Conservation (phyloP, 2,888 invertebrate species). For the Eucriotettix oculatus region DNA sequence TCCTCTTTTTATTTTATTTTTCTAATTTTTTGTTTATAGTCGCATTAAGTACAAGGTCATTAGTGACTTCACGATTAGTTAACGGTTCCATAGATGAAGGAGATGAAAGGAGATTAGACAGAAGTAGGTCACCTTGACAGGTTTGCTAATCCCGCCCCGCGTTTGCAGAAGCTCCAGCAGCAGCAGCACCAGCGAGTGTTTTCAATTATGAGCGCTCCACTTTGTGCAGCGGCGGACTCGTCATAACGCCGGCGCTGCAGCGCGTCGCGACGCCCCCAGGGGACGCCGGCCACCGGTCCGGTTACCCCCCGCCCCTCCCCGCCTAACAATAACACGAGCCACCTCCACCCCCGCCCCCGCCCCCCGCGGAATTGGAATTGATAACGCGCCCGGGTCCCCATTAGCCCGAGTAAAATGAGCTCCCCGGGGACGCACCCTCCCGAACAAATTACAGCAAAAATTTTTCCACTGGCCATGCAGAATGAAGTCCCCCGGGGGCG, state of each 20-base stretch:
- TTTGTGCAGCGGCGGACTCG: no score
- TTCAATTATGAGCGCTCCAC: no score
- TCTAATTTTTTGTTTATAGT: no score
- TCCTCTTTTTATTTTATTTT: no score
- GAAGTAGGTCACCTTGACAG: no score
- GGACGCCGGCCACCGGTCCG: not conserved
- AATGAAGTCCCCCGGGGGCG: not conserved
- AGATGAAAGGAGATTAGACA: no score
- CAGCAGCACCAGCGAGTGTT: no score
- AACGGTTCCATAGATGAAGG: no score
- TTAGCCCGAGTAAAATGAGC: conserved; percentile 13
- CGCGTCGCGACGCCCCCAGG: not conserved
- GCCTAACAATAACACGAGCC: conserved; percentile 11
- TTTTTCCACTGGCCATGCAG: conserved; percentile 5
- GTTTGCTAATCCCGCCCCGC: no score
- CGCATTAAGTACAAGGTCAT: no score
- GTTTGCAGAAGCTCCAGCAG: no score
- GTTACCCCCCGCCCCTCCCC: not conserved
- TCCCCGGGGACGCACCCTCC: conserved; percentile 10
- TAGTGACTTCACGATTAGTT: no score
- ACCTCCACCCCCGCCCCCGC: conserved; percentile 4
- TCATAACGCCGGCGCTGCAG: not conserved
- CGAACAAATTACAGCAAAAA: conserved; percentile 14
- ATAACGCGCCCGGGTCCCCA: conserved; percentile 13
- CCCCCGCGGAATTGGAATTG: conserved; percentile 13